Evolutionary conservation across 23 tunicate species (phyloP).

Genomic region (Trididemnum clinides): DNA sequence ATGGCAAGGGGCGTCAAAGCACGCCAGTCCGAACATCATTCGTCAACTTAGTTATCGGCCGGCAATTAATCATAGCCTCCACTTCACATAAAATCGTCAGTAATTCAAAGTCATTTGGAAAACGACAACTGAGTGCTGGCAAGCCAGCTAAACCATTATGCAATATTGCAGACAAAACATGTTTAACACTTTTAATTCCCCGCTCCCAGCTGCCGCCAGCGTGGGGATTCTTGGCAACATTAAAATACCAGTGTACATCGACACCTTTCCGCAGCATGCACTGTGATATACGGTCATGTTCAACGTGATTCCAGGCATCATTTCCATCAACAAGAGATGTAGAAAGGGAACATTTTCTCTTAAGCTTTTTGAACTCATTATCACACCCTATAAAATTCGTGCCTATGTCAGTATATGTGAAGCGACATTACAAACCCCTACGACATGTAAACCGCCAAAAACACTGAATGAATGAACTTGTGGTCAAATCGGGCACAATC

Average conservation of each 20-base stretch:
- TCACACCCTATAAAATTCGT: slow-evolving; percentile 17
- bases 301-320: background rate
- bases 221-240: background rate
- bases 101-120: background rate
- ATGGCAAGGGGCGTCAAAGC: slow-evolving; percentile 15
- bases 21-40: slow-evolving; percentile 4
- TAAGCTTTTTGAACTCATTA: background rate
- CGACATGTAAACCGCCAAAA: slow-evolving; percentile 12
- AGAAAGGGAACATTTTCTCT: background rate
- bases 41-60: background rate
- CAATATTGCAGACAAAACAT: background rate
- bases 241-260: slow-evolving; percentile 7
- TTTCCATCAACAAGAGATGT: background rate
- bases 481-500: slow-evolving; percentile 21
- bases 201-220: slow-evolving; percentile 29
- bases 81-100: slow-evolving; percentile 1
- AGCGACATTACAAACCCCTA: background rate
- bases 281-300: slow-evolving; percentile 1
- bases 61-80: slow-evolving; percentile 4
- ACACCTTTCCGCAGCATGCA: slow-evolving; percentile 12
- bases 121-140: background rate
- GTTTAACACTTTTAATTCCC: background rate
- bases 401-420: slow-evolving; percentile 11
- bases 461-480: slow-evolving; percentile 18
- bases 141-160: background rate